Percentiles rank a stretch among this genome's conserved stretches.
These are phyloP conservation scores for Ischnura elegans DNA, from an alignment of 2,888 invertebrate species.

Conservation along the genomic window DNA sequence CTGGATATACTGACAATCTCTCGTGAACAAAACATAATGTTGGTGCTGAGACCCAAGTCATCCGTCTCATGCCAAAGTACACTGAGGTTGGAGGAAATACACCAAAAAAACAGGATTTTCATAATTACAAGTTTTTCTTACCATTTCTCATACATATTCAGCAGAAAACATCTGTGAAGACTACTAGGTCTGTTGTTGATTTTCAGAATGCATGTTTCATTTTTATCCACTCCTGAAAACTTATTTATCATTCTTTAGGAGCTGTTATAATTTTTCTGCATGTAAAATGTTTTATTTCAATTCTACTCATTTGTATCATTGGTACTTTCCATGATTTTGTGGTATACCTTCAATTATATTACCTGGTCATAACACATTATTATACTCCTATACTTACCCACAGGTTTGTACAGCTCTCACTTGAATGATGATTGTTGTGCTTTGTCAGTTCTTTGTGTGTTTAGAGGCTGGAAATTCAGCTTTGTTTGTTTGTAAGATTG, in stretches of 20 bases:
- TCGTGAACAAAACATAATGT: neutral
- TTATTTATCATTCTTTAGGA: neutral
- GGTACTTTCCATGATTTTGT: neutral
- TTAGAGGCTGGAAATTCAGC: neutral
- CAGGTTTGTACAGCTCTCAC: slow-evolving; percentile 23
- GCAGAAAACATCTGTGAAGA: neutral
- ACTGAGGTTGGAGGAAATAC: neutral
- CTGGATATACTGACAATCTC: neutral
- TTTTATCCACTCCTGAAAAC: neutral
- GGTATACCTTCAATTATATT: neutral
- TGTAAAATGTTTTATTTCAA: neutral
- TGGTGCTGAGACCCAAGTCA: neutral
- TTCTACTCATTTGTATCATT: neutral
- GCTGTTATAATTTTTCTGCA: neutral
- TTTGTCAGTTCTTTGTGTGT: neutral
- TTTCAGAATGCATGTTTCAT: neutral
- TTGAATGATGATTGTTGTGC: neutral
- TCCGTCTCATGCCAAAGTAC: neutral
- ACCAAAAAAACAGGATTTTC: neutral
- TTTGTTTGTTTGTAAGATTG: neutral
- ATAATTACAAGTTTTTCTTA: neutral
- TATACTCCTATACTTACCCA: neutral
- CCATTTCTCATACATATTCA: neutral
- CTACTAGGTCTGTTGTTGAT: neutral
- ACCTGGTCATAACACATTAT: neutral